phyloP scores from a whole-genome alignment of 2,113 vertebrate genomes.

The Varanus salvator region DNA sequence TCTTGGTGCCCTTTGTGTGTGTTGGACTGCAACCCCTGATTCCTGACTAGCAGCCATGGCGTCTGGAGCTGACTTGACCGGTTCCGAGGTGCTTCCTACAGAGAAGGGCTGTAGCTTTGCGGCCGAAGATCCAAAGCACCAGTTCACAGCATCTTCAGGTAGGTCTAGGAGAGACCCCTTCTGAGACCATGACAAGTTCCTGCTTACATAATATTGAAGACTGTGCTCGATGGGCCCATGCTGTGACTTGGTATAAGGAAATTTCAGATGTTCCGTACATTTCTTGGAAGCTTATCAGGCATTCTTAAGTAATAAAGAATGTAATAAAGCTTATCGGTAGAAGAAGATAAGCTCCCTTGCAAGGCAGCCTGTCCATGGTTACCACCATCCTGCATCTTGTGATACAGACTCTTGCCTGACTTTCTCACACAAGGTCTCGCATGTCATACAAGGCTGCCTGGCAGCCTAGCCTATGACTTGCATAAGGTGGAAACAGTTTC shows the following conservation, averaged over 20 bases:
- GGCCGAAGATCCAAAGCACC: too few species aligned
- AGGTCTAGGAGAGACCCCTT: neutral
- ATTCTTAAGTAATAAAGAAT: neutral
- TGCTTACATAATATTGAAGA: neutral
- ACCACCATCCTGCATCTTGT: neutral
- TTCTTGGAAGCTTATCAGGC: neutral
- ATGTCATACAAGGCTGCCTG: neutral
- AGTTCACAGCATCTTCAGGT: neutral
- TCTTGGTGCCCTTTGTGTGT: neutral
- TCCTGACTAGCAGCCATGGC: neutral
- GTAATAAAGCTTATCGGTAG: neutral
- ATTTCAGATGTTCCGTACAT: neutral
- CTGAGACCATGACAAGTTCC: too few species aligned
- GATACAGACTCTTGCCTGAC: neutral
- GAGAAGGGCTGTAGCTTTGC: neutral
- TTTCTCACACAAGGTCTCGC: neutral
- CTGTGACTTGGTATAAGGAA: neutral
- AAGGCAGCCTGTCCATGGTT: neutral
- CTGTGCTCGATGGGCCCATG: neutral
- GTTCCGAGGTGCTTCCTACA: neutral
- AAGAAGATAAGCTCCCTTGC: neutral
- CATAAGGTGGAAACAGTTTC: neutral
- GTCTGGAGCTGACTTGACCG: too few species aligned
- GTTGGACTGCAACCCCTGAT: neutral
- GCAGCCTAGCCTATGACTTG: neutral